These are phyloP conservation scores for Boulengeromyrus knoepffleri DNA, from an alignment of 2,113 vertebrate genomes.

Conservation along the genomic window DNA sequence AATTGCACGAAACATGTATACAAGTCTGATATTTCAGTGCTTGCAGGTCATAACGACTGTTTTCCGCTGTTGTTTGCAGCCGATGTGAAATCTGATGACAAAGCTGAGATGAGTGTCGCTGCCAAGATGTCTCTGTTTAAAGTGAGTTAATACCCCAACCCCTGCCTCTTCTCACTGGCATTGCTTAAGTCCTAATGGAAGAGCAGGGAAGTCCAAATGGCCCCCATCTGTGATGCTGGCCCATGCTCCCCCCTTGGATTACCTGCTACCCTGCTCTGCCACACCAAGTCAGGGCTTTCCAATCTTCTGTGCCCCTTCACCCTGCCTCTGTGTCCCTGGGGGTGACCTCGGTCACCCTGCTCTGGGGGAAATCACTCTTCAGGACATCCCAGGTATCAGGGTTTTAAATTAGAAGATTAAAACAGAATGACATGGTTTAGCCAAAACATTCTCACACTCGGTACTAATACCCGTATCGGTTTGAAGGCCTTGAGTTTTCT, in stretches of 20 bases:
- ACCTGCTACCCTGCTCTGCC: background rate
- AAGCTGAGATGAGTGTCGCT: slow-evolving; percentile 67
- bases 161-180: background rate
- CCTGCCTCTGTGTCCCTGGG: background rate
- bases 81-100: slow-evolving; percentile 62
- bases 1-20: background rate
- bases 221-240: background rate
- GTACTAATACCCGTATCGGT: background rate
- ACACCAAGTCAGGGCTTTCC: background rate
- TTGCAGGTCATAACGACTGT: background rate
- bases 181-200: background rate
- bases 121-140: slow-evolving; percentile 76
- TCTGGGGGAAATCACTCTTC: background rate
- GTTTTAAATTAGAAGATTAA: background rate
- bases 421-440: background rate
- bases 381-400: background rate
- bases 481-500: background rate
- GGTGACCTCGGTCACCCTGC: background rate
- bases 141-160: slow-evolving; percentile 36
- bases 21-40: background rate
- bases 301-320: background rate
- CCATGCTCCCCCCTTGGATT: background rate
- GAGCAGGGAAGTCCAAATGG: background rate
- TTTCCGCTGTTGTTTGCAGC: slow-evolving; percentile 30
- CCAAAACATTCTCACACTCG: background rate